Evolutionary conservation across 1,140 invertebrate species (phyloP), one percentile per base, ranked within the genome.

Genomic region (Drosophila burlai): DNA sequence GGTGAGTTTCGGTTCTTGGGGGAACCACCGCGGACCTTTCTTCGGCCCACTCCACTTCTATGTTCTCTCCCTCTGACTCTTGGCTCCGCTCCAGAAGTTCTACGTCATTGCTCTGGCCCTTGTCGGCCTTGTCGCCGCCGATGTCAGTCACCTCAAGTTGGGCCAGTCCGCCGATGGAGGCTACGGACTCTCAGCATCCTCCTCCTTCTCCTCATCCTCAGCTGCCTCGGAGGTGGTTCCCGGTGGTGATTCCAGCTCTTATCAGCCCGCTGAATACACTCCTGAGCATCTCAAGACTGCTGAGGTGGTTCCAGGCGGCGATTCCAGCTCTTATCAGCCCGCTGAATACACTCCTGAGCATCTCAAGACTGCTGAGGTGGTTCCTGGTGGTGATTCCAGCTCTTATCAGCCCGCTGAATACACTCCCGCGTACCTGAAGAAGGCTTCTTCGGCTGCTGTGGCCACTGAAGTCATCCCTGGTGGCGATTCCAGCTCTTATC

Each of bases 61-160:
- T 49, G 15, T 13, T 5, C 18, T 47, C 26, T 13, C 58, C n/a
- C 52, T 34, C 29, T 24, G 36, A 26, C 1, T n/a, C 11, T 3
- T 46, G 26, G 47, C n/a, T 52, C 9, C 36, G 2, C 26, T 75
- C 5, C 63, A 92, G 90, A 73, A 92, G 26, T 54, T 84, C 42
- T 81, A 66, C 55, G 45, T 92, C 65, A 78, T 84, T 55, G 50
- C 83, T 4, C 61, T 92, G 61, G 75, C 81, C 11, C 34, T 92
- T 7, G 9, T 82, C 21, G 72, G 85, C 54, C 24, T 74, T 3
- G 91, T 62, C 15, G 55, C 73, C 29, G 90, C 85, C 26, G 91
- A 92, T 71, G 91, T 92, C 31, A 92, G 81, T 52, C 91, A 92
- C 45, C 73, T 92, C 7, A 66, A 64, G 13, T 38, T 69, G 24